Evolutionary conservation across 2,888 invertebrate genomes (phyloP).

Genomic region (Leistus spinibarbis): DNA sequence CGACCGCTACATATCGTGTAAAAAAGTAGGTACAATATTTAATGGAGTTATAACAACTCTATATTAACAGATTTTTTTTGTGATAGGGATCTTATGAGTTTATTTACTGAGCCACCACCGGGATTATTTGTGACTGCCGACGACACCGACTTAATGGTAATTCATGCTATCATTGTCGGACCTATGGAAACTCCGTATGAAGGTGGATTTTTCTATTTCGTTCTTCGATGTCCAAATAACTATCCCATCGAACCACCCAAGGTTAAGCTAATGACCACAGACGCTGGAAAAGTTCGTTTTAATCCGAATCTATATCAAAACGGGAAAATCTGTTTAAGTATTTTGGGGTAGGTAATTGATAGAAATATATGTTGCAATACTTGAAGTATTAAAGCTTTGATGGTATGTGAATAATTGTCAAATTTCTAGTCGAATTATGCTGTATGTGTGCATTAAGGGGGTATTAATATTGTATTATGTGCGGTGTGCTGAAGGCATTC

Average conservation of each 20-base stretch:
- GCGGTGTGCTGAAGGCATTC: too few relatives aligned
- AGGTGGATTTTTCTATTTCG: slow-evolving; percentile 61
- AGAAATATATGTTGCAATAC: too few relatives aligned
- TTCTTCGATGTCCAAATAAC: slow-evolving; percentile 61
- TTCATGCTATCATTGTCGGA: slow-evolving; percentile 64
- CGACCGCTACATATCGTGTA: slow-evolving; percentile 30
- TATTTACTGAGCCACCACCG: slow-evolving; percentile 63
- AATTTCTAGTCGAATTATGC: too few relatives aligned
- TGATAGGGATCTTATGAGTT: slow-evolving; percentile 62
- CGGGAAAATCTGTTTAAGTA: slow-evolving; percentile 65
- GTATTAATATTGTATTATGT: too few relatives aligned
- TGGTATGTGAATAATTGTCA: too few relatives aligned
- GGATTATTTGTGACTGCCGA: slow-evolving; percentile 63
- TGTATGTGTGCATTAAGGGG: too few relatives aligned
- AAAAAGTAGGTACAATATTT: slow-evolving; percentile 23
- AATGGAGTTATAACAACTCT: slow-evolving; percentile 3
- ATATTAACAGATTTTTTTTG: slow-evolving; percentile 20
- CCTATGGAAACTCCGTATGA: slow-evolving; percentile 68
- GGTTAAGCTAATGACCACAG: slow-evolving; percentile 65
- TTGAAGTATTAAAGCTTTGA: too few relatives aligned
- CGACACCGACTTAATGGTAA: slow-evolving; percentile 60
- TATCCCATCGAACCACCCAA: slow-evolving; percentile 65
- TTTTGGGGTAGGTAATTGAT: slow-evolving; percentile 60
- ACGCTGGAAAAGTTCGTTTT: slow-evolving; percentile 63
- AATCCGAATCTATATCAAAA: slow-evolving; percentile 68